These are phyloP conservation scores for Virgularia gustaviana DNA, from an alignment of 92 coral and sea anemone species.

Conservation along the genomic window DNA sequence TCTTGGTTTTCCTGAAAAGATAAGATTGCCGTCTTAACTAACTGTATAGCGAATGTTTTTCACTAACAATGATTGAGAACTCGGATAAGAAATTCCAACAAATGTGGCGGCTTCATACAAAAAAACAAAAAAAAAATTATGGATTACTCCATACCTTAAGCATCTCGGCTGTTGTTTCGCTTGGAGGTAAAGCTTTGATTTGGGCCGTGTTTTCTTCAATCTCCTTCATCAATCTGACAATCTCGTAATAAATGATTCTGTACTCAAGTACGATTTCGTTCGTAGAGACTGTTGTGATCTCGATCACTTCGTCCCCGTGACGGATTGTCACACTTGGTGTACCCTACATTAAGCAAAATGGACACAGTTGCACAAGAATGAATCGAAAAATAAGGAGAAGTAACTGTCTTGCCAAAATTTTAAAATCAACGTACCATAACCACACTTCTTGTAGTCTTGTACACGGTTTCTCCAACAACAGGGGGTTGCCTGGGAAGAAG, in stretches of 20 bases:
- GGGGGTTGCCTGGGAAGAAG: slow-evolving; percentile 21
- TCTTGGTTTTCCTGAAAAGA: slow-evolving; percentile 29
- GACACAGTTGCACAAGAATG: not conserved
- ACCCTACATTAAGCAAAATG: not conserved
- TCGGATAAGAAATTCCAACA: not conserved
- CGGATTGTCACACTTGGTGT: slow-evolving; percentile 7
- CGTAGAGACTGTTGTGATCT: slow-evolving; percentile 26
- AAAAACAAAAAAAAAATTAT: not conserved
- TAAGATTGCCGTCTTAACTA: no score
- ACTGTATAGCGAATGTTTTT: no score
- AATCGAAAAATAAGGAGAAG: no score
- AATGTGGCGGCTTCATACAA: not conserved
- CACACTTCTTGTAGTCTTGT: slow-evolving; percentile 17
- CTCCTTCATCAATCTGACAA: slow-evolving; percentile 1
- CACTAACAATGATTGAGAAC: no score
- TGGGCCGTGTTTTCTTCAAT: slow-evolving; percentile 10
- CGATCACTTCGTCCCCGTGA: slow-evolving; percentile 15
- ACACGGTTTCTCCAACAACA: slow-evolving; percentile 8
- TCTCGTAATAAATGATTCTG: slow-evolving; percentile 23
- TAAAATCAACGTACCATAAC: slow-evolving; percentile 12
- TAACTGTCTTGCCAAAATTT: no score
- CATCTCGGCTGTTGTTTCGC: slow-evolving; percentile 14
- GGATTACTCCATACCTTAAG: slow-evolving; percentile 3
- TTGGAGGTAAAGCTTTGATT: slow-evolving; percentile 17
- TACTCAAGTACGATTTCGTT: slow-evolving; percentile 26